A percentile compares a stretch with the other conserved stretches of the same genome.
Conservation (phyloP, 2,888 invertebrate species). For the Himalopsyche kuldschensis region DNA sequence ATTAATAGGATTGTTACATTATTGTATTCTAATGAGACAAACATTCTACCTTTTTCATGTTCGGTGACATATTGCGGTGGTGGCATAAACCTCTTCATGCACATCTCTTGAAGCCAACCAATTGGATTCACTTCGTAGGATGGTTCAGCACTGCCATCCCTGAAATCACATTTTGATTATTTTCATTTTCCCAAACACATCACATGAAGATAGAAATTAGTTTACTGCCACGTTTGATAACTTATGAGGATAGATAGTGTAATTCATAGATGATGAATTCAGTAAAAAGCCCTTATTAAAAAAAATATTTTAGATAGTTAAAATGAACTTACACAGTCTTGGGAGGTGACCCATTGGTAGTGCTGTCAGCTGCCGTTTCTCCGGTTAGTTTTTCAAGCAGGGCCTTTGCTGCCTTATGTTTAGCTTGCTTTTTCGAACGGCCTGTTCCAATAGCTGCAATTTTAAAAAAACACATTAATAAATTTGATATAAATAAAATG, state of each 20-base stretch:
- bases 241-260: too few relatives aligned
- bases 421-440: slow-evolving; percentile 95
- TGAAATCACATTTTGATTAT: slow-evolving; percentile 15
- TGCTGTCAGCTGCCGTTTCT: slow-evolving; percentile 67
- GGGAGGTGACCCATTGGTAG: slow-evolving; percentile 56
- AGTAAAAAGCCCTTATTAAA: too few relatives aligned
- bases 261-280: too few relatives aligned
- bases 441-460: slow-evolving; percentile 82
- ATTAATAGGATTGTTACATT: too few relatives aligned
- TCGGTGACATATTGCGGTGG: slow-evolving; percentile 92
- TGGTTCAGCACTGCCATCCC: slow-evolving; percentile 54
- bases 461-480: slow-evolving; percentile 6
- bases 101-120: slow-evolving; percentile 92
- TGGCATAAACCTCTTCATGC: slow-evolving; percentile 94
- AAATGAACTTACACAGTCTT: slow-evolving; percentile 49
- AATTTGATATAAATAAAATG: not conserved
- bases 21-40: not conserved
- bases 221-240: too few relatives aligned
- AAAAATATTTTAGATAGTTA: not conserved
- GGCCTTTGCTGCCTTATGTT: slow-evolving; percentile 93
- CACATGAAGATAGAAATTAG: too few relatives aligned
- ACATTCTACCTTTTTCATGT: slow-evolving; percentile 66
- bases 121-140: slow-evolving; percentile 88
- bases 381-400: slow-evolving; percentile 83
- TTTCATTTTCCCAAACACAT: too few relatives aligned